Base-by-base conservation (phyloP, 2,797 vertebrate species). In the Nasua narica region DNA sequence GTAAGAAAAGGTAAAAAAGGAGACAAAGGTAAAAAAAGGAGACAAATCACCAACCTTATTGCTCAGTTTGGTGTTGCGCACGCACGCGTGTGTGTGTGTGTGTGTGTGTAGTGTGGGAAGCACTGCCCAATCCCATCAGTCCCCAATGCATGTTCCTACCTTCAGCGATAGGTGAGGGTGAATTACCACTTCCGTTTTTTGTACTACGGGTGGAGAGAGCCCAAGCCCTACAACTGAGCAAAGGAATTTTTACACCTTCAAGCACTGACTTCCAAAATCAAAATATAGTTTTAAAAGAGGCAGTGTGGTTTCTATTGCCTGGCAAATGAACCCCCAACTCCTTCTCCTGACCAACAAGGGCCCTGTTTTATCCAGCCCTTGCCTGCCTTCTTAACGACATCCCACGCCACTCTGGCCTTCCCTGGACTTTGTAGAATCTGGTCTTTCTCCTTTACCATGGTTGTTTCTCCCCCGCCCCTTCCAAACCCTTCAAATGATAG, bases 251-350 rank as follows among this genome's bases (percentile, higher is more conserved):
- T 58, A 85, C 58, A 95, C 10, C 10, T 50, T 43, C 13, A 87
- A 86, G 77, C 43, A 69, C 7, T 37, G 54, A 81, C 69, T 87
- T 92, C 48, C 27, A 91, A 95, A 87, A 94, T 35, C 12, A 91
- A 95, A 96, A 88, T 27, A 37, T n/a, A 78, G 58, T 76, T 92
- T 86, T 19, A 21, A 92, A 92, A 92, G 62, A 84, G 16, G 56
- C 18, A 69, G 16, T 84, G n/a, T 13, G 9, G 23, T 76, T 89
- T 86, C 69, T 35, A 76, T 2, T 29, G 40, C 58, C 62, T 91
- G 90, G 40, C 43, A 91, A 69, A 94, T 79, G 77, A 88, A 81
- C 15, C 32, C 25, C 35, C 50, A 52, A 21, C 13, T 58, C 56
- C 46, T 83, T 72, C 50, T n/a, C 13, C 10, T 2, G 14, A 81